Conservation (phyloP, 2,888 invertebrate species). For the Morpho deidamia region DNA sequence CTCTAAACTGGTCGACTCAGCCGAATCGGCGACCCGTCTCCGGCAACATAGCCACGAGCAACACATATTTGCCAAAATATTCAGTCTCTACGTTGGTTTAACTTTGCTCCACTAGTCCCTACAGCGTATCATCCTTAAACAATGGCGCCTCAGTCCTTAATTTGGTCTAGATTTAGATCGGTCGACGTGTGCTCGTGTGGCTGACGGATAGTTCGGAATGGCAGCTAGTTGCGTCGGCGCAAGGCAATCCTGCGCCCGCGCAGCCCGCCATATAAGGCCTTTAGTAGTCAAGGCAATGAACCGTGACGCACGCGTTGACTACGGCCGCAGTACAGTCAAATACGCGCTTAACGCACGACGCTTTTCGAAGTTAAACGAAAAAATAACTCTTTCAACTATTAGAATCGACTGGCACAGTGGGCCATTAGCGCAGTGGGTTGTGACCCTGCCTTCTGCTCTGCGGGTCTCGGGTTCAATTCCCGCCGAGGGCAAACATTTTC, state of each 20-base stretch:
- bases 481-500: too few species aligned
- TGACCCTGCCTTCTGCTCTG: too few species aligned
- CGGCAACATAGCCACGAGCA: conserved; percentile 70
- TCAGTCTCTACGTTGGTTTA: conserved; percentile 31
- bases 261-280: conserved; percentile 69
- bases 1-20: conserved; percentile 43
- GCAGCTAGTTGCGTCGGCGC: conserved; percentile 60
- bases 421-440: too few species aligned
- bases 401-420: too few species aligned
- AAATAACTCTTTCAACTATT: too few species aligned
- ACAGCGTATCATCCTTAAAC: conserved; percentile 18
- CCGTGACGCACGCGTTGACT: conserved; percentile 59
- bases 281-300: conserved; percentile 74
- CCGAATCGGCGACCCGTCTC: conserved; percentile 58
- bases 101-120: conserved; percentile 15
- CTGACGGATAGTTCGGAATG: conserved; percentile 58
- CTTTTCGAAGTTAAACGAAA: too few species aligned
- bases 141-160: conserved; percentile 11
- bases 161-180: conserved; percentile 23
- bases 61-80: conserved; percentile 53
- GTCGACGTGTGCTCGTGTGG: conserved; percentile 45
- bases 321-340: conserved; percentile 28
- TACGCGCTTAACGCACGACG: neutral
- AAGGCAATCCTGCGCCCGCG: conserved; percentile 61
- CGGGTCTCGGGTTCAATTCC: too few species aligned